These are phyloP conservation scores for Catajapyx aquilonaris DNA, from an alignment of 1,140 invertebrate species.

Conservation along the genomic window DNA sequence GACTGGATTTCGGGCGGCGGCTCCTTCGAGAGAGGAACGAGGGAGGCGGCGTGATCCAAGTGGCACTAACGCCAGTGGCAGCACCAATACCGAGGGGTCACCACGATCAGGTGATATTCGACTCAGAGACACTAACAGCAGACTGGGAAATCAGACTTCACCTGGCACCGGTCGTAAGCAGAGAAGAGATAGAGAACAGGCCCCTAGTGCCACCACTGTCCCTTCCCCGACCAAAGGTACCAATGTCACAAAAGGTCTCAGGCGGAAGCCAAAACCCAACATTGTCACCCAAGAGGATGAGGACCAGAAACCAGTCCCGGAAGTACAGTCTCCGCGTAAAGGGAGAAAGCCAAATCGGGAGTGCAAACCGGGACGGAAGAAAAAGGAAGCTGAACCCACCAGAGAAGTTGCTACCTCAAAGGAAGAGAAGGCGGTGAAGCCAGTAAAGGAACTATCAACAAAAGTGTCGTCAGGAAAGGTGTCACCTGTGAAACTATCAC, in stretches of 20 bases:
- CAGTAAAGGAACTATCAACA: conserved; percentile 7
- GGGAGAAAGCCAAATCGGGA: conserved; percentile 9
- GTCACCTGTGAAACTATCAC: too few species aligned
- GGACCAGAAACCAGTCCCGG: conserved; percentile 8
- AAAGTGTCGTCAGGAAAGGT: conserved; percentile 2
- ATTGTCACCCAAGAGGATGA: too few species aligned
- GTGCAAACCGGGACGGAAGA: conserved; percentile 4
- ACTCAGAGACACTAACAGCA: conserved; percentile 35
- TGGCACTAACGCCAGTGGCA: conserved; percentile 11
- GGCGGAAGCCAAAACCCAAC: conserved; percentile 9
- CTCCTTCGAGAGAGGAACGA: conserved; percentile 46
- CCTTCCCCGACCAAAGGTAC: too few species aligned
- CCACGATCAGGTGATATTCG: conserved; percentile 26
- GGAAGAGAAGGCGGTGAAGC: conserved; percentile 8
- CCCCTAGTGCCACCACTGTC: too few species aligned
- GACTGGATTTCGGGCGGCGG: conserved; percentile 44
- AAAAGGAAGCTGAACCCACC: conserved; percentile 5
- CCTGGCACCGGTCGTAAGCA: conserved; percentile 11
- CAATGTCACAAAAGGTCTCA: conserved; percentile 13
- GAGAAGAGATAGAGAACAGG: too few species aligned
- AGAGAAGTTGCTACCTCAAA: conserved; percentile 6
- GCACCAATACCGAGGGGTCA: conserved; percentile 10
- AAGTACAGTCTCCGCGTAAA: too few species aligned
- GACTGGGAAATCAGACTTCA: conserved; percentile 32
- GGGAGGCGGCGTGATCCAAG: conserved; percentile 15